Percentiles rank a stretch among this genome's conserved stretches.
phyloP scores from a whole-genome alignment of 2,888 invertebrate genomes.

The Meiosimyza decipiens region DNA sequence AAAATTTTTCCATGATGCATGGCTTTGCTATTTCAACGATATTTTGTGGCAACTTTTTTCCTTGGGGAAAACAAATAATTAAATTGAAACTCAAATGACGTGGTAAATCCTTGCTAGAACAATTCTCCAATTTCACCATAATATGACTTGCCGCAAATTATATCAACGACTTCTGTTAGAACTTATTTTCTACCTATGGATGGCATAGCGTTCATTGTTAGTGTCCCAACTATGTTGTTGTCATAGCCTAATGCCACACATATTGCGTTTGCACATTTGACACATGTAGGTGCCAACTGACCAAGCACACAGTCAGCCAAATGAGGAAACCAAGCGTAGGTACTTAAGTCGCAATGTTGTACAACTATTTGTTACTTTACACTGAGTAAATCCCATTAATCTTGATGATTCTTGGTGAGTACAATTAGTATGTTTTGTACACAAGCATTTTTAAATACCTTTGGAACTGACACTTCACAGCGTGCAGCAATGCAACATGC shows the following conservation, averaged over 20 bases:
- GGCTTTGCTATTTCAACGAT: no score
- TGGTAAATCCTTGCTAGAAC: no score
- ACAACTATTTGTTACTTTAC: slow-evolving; percentile 58
- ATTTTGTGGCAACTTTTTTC: no score
- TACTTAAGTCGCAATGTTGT: slow-evolving; percentile 45
- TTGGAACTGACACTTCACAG: slow-evolving; percentile 32
- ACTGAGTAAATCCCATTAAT: slow-evolving; percentile 62
- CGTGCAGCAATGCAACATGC: slow-evolving; percentile 22
- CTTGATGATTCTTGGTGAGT: slow-evolving; percentile 60
- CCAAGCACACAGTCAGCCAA: not conserved
- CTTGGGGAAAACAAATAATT: no score
- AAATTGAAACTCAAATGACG: no score
- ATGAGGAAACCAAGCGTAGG: slow-evolving; percentile 21
- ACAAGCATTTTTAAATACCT: slow-evolving; percentile 45
- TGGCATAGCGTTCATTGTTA: no score
- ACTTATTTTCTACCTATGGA: no score
- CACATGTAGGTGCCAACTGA: not conserved
- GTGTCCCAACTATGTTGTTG: no score
- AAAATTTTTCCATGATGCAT: no score
- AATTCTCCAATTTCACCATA: no score
- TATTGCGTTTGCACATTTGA: not conserved
- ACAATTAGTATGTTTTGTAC: slow-evolving; percentile 62
- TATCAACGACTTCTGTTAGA: no score
- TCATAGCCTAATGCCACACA: slow-evolving; percentile 26
- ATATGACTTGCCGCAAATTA: no score